Evolutionary conservation across 2,797 vertebrate species (phyloP).

Genomic region (Propithecus deckenii): DNA sequence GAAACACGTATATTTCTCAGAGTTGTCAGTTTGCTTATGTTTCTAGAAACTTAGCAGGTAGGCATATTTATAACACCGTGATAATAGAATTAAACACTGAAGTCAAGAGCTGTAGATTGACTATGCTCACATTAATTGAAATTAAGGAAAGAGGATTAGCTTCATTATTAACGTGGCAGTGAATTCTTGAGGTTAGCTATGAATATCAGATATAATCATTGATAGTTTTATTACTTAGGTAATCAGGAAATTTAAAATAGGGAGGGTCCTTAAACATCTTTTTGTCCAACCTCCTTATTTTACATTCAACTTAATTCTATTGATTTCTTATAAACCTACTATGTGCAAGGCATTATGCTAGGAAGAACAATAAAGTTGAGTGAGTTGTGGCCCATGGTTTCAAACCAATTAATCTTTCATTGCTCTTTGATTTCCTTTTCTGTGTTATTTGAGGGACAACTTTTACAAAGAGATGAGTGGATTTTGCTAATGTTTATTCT

Average conservation of each 20-base stretch:
- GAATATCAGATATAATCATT: not conserved
- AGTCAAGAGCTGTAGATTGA: not conserved
- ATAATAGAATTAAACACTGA: constrained; percentile 13
- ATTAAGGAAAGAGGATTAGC: constrained; percentile 39
- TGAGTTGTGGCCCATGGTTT: not conserved
- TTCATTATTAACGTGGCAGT: not conserved
- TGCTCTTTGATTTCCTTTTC: constrained; percentile 18
- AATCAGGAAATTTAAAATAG: not conserved
- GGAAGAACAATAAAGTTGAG: not conserved
- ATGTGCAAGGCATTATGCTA: not conserved
- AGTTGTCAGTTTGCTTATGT: not conserved
- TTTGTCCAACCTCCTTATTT: not conserved
- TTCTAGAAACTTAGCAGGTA: not conserved
- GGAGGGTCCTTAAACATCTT: not conserved
- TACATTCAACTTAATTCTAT: not conserved
- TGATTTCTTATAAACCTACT: not conserved
- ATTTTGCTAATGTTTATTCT: not conserved
- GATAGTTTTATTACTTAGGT: not conserved
- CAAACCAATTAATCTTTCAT: not conserved
- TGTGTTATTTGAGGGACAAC: not conserved
- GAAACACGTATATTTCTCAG: not conserved
- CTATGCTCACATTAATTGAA: constrained; percentile 3
- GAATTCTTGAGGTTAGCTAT: not conserved
- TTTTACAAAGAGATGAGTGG: not conserved
- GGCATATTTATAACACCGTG: not conserved